Evolutionary conservation across 2,888 invertebrate genomes (phyloP).

Genomic region (Chloroclysta siterata): DNA sequence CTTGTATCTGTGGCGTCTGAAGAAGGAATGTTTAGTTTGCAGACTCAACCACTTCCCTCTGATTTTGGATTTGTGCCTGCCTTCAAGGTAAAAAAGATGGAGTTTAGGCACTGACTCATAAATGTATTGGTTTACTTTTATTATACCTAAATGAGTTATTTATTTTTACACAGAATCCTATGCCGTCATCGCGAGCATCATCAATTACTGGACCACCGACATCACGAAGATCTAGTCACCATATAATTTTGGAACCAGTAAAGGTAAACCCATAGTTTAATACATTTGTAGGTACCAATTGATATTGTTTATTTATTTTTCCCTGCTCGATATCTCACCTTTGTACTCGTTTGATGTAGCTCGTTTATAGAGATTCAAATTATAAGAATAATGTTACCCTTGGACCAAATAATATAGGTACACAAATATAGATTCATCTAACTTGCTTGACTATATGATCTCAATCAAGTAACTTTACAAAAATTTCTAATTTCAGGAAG

Average conservation of each 20-base stretch:
- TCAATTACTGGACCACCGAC: slow-evolving; percentile 76
- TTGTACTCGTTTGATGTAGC: too few relatives aligned
- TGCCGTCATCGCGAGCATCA: slow-evolving; percentile 71
- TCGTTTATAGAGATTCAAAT: too few relatives aligned
- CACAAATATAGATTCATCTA: too few relatives aligned
- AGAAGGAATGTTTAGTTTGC: slow-evolving; percentile 71
- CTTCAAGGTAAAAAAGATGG: slow-evolving; percentile 54
- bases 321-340: too few relatives aligned
- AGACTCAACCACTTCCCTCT: slow-evolving; percentile 74
- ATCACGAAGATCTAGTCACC: slow-evolving; percentile 78
- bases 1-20: slow-evolving; percentile 80
- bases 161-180: slow-evolving; percentile 58
- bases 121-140: not conserved
- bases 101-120: not conserved
- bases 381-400: too few relatives aligned
- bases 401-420: too few relatives aligned
- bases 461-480: not conserved
- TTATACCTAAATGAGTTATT: not conserved
- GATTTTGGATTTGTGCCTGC: slow-evolving; percentile 79
- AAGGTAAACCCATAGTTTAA: slow-evolving; percentile 51
- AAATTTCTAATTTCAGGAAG: slow-evolving; percentile 62
- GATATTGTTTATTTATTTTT: too few relatives aligned
- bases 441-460: too few relatives aligned
- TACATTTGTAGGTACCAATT: too few relatives aligned
- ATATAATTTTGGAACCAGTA: slow-evolving; percentile 70